phyloP scores from a whole-genome alignment of 2,113 vertebrate species.

The Calcarius ornatus region DNA sequence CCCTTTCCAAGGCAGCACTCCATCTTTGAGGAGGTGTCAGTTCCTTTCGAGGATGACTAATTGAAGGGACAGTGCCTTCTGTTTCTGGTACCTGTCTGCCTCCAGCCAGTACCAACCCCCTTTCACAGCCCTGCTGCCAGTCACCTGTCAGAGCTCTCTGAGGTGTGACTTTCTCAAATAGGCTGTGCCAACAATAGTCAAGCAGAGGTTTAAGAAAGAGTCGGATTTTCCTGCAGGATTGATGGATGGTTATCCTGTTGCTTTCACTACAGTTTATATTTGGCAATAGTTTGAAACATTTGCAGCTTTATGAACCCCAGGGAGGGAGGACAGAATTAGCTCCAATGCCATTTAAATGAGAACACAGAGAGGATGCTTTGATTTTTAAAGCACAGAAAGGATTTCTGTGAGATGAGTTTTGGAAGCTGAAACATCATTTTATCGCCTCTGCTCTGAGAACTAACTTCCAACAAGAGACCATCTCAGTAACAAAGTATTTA shows the following conservation, averaged over 20 bases:
- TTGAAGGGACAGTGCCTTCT: not conserved
- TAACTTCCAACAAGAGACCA: not conserved
- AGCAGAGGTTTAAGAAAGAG: not conserved
- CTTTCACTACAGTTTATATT: not conserved
- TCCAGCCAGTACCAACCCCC: not conserved
- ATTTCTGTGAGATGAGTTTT: not conserved
- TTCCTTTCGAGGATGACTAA: not conserved
- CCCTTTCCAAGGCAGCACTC: not conserved
- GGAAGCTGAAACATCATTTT: not conserved
- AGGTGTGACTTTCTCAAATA: not conserved
- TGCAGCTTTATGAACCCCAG: not conserved
- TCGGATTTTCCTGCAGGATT: not conserved
- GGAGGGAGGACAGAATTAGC: constrained; percentile 7
- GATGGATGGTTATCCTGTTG: not conserved
- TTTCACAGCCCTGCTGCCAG: not conserved
- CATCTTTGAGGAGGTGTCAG: not conserved
- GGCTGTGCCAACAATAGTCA: not conserved
- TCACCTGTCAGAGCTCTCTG: not conserved
- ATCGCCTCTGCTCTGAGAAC: not conserved
- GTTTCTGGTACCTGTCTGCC: not conserved
- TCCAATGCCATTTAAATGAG: constrained; percentile 35
- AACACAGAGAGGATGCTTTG: not conserved
- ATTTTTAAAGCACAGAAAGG: constrained; percentile 25
- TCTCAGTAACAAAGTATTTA: constrained; percentile 21
- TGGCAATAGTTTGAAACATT: not conserved